Evolutionary conservation across 2,113 vertebrate genomes (phyloP).

Genomic region (Ramphastos sulfuratus): DNA sequence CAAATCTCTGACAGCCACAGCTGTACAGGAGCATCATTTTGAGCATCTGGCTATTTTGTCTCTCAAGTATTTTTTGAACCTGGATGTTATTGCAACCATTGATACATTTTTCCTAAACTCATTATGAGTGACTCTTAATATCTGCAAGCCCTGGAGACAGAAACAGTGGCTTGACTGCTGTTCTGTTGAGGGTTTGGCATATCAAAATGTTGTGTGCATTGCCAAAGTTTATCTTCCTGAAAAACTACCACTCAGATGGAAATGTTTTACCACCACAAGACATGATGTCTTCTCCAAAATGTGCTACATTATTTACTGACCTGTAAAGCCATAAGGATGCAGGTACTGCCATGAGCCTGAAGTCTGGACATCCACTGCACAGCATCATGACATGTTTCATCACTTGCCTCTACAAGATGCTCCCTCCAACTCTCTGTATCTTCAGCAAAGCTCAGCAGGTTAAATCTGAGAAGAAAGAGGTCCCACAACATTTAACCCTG

Average conservation of each 20-base stretch:
- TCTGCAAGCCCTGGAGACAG: not conserved
- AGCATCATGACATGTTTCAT: constrained; percentile 74
- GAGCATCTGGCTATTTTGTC: not conserved
- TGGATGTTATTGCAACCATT: not conserved
- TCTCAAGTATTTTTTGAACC: not conserved
- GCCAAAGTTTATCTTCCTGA: not conserved
- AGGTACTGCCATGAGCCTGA: constrained; percentile 73
- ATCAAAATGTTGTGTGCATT: not conserved
- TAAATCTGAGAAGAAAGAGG: constrained; percentile 73
- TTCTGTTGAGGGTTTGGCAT: not conserved
- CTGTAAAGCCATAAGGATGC: constrained; percentile 78
- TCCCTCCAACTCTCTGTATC: constrained; percentile 72
- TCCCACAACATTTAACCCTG: not conserved
- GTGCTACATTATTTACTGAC: constrained; percentile 52
- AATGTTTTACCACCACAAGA: not conserved
- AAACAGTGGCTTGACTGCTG: not conserved
- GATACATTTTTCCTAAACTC: not conserved
- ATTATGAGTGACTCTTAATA: not conserved
- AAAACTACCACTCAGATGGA: not conserved
- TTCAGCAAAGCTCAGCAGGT: constrained; percentile 79
- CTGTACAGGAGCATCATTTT: not conserved
- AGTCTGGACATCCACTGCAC: constrained; percentile 77
- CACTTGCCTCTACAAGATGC: constrained; percentile 72
- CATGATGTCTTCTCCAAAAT: not conserved
- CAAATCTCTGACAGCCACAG: not conserved